Evolutionary conservation across 2,797 vertebrate genomes (phyloP), one percentile per base, ranked within the genome.

Genomic region (Pitangus sulphuratus): DNA sequence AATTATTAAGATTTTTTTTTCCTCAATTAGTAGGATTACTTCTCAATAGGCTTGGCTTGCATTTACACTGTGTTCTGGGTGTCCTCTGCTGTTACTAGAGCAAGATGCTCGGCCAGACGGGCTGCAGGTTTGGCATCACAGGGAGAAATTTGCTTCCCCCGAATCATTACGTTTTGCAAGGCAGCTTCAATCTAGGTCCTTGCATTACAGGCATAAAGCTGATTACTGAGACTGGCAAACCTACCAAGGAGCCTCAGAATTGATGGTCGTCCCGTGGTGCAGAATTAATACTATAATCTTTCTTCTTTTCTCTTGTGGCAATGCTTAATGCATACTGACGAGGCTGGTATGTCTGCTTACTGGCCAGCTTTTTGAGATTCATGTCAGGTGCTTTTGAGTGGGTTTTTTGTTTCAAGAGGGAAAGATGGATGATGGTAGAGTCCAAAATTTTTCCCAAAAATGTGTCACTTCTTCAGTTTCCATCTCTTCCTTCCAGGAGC

Each of bases 71-170:
- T 62, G 51, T 79, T 4, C 53, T 53, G 54, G 14, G 12, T 30
- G n/a, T 64, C 17, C 12, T 12, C 42, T 69, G 18, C 15, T 39
- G 26, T 16, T 2, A 2, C 15, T 30, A 42, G 57, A 62, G 61
- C 17, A 53, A 15, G 79, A 7, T 19, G 9, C 44, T 31, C 13
- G 35, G 30, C 20, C 22, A 22, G 57, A 12, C 1, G 0, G 39
- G 33, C n/a, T 13, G 56, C 12, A 53, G 28, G 48, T 39, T 68
- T 40, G 28, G 17, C 37, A 30, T 64, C 31, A 6, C 12, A 33
- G 0, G 0, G 53, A 53, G 18, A 30, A 8, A 68, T 4, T 45
- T 24, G 12, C 47, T 80, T 65, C 33, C 30, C 21, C 45, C 5
- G 3, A 33, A 20, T 39, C 70, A 19, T 9, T n/a, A 24, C 1